phyloP scores from a whole-genome alignment of 2,888 invertebrate genomes.

The Dione vanillae region DNA sequence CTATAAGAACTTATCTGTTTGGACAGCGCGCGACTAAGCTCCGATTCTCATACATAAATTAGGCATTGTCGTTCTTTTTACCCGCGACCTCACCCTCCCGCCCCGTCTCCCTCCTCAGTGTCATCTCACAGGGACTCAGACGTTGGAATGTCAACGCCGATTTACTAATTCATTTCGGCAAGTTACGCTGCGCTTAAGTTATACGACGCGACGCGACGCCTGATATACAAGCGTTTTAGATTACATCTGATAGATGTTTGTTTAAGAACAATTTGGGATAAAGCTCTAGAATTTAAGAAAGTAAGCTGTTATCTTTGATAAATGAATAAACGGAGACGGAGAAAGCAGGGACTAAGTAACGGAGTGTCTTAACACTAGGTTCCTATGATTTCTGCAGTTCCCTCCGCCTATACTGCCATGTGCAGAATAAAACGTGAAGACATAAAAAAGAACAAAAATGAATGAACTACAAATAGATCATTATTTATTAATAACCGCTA shows the following conservation, averaged over 20 bases:
- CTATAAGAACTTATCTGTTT: slow-evolving; percentile 35
- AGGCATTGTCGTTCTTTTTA: slow-evolving; percentile 73
- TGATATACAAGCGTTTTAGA: slow-evolving; percentile 11
- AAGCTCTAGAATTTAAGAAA: neutral
- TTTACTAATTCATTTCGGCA: slow-evolving; percentile 80
- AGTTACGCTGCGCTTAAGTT: slow-evolving; percentile 51
- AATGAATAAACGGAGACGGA: neutral
- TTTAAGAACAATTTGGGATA: neutral
- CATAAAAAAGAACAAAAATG: too few relatives aligned
- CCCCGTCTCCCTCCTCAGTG: slow-evolving; percentile 48
- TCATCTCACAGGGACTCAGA: slow-evolving; percentile 49
- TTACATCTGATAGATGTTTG: slow-evolving; percentile 2
- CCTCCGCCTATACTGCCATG: too few relatives aligned
- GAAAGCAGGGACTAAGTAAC: too few relatives aligned
- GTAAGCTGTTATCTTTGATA: neutral
- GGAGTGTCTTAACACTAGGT: too few relatives aligned
- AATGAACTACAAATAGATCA: too few relatives aligned
- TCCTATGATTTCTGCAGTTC: too few relatives aligned
- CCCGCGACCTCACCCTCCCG: slow-evolving; percentile 36
- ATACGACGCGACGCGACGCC: slow-evolving; percentile 54
- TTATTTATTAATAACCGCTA: too few relatives aligned
- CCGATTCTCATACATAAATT: slow-evolving; percentile 80
- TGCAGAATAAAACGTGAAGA: too few relatives aligned
- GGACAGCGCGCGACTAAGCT: slow-evolving; percentile 49
- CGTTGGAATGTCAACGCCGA: slow-evolving; percentile 75